These are phyloP conservation scores for Acanthurus leucopareius DNA, from an alignment of 2,797 vertebrate genomes.

Conservation along the genomic window DNA sequence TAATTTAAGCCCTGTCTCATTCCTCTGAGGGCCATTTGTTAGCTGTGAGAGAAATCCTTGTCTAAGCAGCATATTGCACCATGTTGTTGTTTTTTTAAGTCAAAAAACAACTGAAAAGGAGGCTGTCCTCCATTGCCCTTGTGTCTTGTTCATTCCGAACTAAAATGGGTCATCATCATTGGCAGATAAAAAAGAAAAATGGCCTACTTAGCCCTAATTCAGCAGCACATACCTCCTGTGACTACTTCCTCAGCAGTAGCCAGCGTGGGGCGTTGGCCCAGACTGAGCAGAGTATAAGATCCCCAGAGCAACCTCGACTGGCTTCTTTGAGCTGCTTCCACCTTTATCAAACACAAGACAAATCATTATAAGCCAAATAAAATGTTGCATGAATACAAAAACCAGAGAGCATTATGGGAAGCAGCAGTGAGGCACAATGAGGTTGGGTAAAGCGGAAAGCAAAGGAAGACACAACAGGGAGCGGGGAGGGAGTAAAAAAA, in stretches of 20 bases:
- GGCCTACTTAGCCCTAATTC: conserved; percentile 63
- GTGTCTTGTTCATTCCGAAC: conserved; percentile 45
- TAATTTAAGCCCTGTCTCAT: conserved; percentile 48
- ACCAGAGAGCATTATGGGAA: conserved; percentile 28
- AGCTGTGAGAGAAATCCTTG: conserved; percentile 25
- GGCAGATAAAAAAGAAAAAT: conserved; percentile 62
- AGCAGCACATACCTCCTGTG: conserved; percentile 30
- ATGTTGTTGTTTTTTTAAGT: conserved; percentile 28
- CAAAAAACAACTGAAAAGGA: conserved; percentile 42
- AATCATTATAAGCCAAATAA: conserved; percentile 35
- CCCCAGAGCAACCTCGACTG: conserved; percentile 8
- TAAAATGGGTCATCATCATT: conserved; percentile 66
- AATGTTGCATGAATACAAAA: conserved; percentile 41
- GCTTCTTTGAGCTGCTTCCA: conserved; percentile 29
- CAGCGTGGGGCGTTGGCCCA: conserved; percentile 32
- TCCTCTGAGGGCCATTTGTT: conserved; percentile 44
- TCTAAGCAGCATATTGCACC: conserved; percentile 14
- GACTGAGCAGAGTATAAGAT: conserved; percentile 24
- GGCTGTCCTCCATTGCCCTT: conserved; percentile 38
- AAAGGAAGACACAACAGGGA: conserved; percentile 51
- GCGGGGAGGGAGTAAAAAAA: neutral
- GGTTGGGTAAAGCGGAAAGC: conserved; percentile 53
- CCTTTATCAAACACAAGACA: conserved; percentile 25
- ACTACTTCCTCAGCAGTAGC: conserved; percentile 31
- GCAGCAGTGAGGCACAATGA: conserved; percentile 44